phyloP scores from a whole-genome alignment of 30 jellyfish, hydroid and myxozoan species.

The Morbakka virulenta region DNA sequence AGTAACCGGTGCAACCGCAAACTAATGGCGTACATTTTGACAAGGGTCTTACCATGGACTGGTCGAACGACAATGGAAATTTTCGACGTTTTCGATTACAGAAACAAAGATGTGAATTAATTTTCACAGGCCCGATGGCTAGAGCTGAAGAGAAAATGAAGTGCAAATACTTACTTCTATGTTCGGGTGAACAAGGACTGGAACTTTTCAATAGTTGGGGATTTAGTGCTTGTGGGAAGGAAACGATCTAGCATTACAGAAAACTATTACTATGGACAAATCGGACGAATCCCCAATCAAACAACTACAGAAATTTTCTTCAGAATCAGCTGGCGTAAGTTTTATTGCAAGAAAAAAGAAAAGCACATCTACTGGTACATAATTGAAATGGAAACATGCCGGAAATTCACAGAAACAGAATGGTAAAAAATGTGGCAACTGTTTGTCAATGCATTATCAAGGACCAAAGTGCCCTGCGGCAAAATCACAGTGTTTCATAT shows the following conservation, averaged over 20 bases:
- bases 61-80: too few relatives aligned
- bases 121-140: neutral
- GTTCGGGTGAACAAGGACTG: neutral
- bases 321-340: too few relatives aligned
- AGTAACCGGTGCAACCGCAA: too few relatives aligned
- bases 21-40: too few relatives aligned
- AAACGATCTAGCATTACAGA: neutral
- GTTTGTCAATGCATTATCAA: too few relatives aligned
- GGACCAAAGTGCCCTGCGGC: neutral
- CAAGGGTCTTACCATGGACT: too few relatives aligned
- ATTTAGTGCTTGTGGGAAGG: neutral
- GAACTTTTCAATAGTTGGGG: neutral
- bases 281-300: neutral
- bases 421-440: too few relatives aligned
- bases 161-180: neutral
- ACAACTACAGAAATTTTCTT: too few relatives aligned
- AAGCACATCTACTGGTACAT: too few relatives aligned
- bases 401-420: too few relatives aligned
- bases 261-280: neutral
- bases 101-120: neutral
- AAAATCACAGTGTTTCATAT: neutral
- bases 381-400: too few relatives aligned
- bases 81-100: neutral
- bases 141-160: neutral
- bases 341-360: too few relatives aligned